phyloP scores from a whole-genome alignment of 2,888 invertebrate genomes.

The Sabatieria punctata region DNA sequence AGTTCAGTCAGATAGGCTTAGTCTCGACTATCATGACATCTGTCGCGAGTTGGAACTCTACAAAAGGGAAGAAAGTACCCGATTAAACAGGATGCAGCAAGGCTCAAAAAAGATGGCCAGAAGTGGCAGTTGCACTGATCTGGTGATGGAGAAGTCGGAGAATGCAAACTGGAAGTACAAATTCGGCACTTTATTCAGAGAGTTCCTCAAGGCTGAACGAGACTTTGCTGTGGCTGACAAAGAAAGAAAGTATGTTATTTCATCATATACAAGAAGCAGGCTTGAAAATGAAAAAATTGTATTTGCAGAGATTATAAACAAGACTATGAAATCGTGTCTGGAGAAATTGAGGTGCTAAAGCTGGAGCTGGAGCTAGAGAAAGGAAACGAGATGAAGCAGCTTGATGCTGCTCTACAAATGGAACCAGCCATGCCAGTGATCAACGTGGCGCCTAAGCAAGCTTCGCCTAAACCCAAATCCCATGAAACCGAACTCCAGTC shows the following conservation, averaged over 20 bases:
- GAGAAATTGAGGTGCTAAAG: not conserved
- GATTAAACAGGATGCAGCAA: not conserved
- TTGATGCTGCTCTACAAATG: no score
- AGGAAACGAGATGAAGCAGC: no score
- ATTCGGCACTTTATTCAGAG: not conserved
- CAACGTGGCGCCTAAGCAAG: no score
- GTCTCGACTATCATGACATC: slow-evolving; percentile 12
- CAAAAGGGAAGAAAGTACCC: slow-evolving; percentile 12
- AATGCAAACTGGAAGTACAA: not conserved
- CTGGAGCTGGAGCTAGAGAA: not conserved
- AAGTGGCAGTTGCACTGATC: not conserved
- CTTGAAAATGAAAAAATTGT: no score
- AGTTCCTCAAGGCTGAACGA: not conserved
- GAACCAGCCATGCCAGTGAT: no score
- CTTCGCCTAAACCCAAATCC: no score
- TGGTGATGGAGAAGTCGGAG: not conserved
- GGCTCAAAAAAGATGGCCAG: not conserved
- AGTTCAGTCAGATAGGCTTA: slow-evolving; percentile 1
- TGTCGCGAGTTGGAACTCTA: slow-evolving; percentile 16
- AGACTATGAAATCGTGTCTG: no score
- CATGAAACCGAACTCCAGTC: no score
- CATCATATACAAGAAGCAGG: no score
- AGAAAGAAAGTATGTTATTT: no score
- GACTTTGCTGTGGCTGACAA: not conserved
- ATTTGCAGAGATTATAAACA: no score